Base-by-base conservation (phyloP, 2,797 vertebrate genomes). In the Adelosebastes latens region DNA sequence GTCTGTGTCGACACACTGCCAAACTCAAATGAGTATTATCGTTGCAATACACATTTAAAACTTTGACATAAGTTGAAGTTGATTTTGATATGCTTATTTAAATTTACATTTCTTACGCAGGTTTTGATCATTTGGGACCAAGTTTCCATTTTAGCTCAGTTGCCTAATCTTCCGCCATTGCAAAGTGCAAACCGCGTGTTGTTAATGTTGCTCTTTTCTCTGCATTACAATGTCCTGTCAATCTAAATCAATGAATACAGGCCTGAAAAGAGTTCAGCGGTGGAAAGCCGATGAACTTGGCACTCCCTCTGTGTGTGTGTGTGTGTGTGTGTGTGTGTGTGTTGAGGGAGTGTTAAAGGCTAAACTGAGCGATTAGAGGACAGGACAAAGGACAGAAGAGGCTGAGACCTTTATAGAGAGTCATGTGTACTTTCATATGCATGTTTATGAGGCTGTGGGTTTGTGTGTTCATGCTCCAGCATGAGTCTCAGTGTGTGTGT, bases 301-400 rank as follows among this genome's bases (percentile, higher is more conserved):
- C 82, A 32, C 27, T 77, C 32, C 1, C 42, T 65, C 22, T 73
- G 25, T 59, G n/a, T 72, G 46, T 78, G 59, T 59, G 36, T 34
- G 6, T 82, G 25, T 49, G 67, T 20, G 58, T 60, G 31, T 34
- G 29, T 67, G 59, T 67, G 24, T 68, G 49, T 75, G 59, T 60
- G n/a, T 36, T 34, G n/a, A 39, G 22, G n/a, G 25, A 67, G 84
- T 86, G 67, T 75, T 72, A 83, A 86, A 87, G 69, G 65, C 67
- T 83, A 84, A 86, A 81, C 65, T 81, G 29, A n/a, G 46, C 1
- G 69, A 85, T 84, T 87, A 81, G 52, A 82, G 4, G 59, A 69
- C 78, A 72, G 70, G 60, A 82, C 72, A 89, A 91, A 91, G 77
- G 87, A 85, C 70, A 82, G 79, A 67, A 36, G 73, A 86, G 56